A percentile compares a stretch with the other conserved stretches of the same genome.
Evolutionary conservation across 2,888 invertebrate genomes (phyloP).

Genomic region (Hyppa rectilinea): DNA sequence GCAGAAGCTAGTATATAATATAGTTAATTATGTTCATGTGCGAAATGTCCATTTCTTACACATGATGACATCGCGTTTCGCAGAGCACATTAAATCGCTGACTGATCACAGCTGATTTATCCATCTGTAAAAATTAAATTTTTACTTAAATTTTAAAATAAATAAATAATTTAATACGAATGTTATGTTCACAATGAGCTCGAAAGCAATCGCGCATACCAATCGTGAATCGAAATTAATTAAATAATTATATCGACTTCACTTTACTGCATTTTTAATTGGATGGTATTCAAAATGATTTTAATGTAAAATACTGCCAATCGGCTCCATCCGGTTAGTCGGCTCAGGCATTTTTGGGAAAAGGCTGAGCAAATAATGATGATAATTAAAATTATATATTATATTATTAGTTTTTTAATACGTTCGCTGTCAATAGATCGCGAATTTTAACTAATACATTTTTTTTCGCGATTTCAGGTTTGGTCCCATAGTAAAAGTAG

Average conservation of each 20-base stretch:
- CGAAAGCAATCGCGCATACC: constrained; percentile 3
- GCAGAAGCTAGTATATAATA: too few relatives aligned
- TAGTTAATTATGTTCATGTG: too few relatives aligned
- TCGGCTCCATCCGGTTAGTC: too few relatives aligned
- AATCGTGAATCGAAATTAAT: constrained; percentile 25
- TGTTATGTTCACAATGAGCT: constrained; percentile 36
- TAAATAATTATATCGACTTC: constrained; percentile 18
- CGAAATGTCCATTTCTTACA: background rate
- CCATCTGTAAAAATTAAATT: constrained; percentile 4
- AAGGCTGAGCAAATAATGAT: too few relatives aligned
- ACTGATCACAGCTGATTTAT: constrained; percentile 31
- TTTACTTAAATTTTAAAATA: constrained; percentile 2
- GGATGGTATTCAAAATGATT: too few relatives aligned
- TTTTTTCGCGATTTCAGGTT: too few relatives aligned
- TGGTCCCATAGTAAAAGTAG: too few relatives aligned
- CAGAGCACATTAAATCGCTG: background rate
- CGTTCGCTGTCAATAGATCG: too few relatives aligned
- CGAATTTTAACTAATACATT: too few relatives aligned
- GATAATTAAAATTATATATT: constrained; percentile 9
- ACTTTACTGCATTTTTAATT: background rate
- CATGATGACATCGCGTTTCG: background rate
- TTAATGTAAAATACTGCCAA: too few relatives aligned
- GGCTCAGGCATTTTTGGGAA: too few relatives aligned
- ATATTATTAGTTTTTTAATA: background rate
- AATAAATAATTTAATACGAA: constrained; percentile 19